Evolutionary conservation across 2,888 invertebrate species (phyloP).

Genomic region (Sphecodes monilicornis): DNA sequence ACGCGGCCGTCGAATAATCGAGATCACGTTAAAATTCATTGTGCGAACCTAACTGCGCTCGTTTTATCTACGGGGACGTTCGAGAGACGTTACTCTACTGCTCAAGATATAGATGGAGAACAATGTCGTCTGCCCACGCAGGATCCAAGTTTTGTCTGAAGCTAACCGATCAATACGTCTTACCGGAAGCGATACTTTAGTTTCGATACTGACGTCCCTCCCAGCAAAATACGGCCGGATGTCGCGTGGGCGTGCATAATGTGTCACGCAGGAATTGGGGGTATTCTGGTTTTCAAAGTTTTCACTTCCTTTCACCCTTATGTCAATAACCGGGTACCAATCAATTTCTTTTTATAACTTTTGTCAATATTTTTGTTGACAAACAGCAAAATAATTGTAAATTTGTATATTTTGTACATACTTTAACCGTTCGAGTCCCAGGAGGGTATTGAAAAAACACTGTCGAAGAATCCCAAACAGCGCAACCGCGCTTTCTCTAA

Average conservation of each 20-base stretch:
- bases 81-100: neutral
- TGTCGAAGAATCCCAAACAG: too few species aligned
- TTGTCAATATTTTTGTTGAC: too few species aligned
- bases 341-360: too few species aligned
- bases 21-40: slow-evolving; percentile 26
- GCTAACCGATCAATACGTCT: slow-evolving; percentile 70
- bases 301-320: too few species aligned
- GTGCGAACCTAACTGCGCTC: neutral
- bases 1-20: slow-evolving; percentile 10
- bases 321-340: too few species aligned
- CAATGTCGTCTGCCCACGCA: slow-evolving; percentile 56
- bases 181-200: slow-evolving; percentile 63
- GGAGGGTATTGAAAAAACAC: too few species aligned
- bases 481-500: too few species aligned
- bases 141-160: slow-evolving; percentile 43
- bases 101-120: slow-evolving; percentile 34
- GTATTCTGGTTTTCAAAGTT: neutral
- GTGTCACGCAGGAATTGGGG: slow-evolving; percentile 16
- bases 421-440: too few species aligned
- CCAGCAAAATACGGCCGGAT: slow-evolving; percentile 23
- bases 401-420: too few species aligned
- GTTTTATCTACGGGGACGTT: slow-evolving; percentile 22
- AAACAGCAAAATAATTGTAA: too few species aligned
- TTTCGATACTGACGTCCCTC: slow-evolving; percentile 63
- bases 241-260: slow-evolving; percentile 42